These are phyloP conservation scores for Oceanites oceanicus DNA, from an alignment of 2,113 vertebrate species.

Conservation along the genomic window DNA sequence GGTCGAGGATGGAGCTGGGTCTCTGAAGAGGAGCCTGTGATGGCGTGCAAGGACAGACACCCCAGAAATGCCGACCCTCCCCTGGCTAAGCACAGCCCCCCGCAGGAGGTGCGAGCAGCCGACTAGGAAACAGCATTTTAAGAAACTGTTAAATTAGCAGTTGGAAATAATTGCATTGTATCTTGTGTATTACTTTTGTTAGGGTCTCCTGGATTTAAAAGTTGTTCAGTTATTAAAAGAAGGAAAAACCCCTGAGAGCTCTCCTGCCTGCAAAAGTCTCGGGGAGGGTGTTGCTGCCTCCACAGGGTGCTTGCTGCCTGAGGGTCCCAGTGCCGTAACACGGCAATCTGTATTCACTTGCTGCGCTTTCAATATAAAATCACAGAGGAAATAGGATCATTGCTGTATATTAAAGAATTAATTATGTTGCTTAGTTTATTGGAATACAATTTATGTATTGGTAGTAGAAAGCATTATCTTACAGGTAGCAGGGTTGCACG, in stretches of 20 bases:
- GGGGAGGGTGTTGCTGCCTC: background rate
- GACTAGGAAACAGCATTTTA: background rate
- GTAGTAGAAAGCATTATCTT: background rate
- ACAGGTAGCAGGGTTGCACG: background rate
- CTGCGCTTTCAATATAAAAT: background rate
- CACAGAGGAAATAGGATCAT: background rate
- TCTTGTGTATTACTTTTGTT: background rate
- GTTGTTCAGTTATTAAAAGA: background rate
- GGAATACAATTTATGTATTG: background rate
- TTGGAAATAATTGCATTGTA: background rate
- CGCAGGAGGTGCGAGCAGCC: background rate
- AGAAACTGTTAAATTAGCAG: background rate
- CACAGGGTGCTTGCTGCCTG: background rate
- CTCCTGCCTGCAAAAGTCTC: background rate
- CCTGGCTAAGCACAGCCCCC: background rate
- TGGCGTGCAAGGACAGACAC: background rate
- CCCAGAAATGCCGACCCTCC: background rate
- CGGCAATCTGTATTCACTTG: background rate
- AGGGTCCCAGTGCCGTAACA: accelerated
- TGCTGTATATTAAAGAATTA: background rate
- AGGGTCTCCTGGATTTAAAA: background rate
- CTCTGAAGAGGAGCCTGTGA: background rate
- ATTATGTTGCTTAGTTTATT: background rate
- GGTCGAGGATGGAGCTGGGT: background rate
- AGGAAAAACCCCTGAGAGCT: background rate